A percentile compares a stretch with the other conserved stretches of the same genome.
Conservation (phyloP, 2,113 vertebrate genomes). For the Kobus ellipsiprymnus region DNA sequence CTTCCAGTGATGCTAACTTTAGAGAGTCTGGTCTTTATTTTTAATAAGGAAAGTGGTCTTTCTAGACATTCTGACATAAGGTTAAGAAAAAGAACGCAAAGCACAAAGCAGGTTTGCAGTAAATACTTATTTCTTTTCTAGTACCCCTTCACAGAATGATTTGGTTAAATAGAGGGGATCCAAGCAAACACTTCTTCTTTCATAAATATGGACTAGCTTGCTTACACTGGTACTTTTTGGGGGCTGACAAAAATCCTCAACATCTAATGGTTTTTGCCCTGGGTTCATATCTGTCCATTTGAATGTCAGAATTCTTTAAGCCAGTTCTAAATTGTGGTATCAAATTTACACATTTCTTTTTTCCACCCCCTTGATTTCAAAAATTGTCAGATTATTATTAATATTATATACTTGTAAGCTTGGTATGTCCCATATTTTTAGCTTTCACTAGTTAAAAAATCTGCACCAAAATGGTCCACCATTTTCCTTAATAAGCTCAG, state of each 20-base stretch:
- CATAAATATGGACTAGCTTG: background rate
- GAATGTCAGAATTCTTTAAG: background rate
- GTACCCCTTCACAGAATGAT: background rate
- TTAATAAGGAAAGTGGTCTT: background rate
- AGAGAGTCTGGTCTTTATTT: background rate
- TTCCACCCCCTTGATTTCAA: background rate
- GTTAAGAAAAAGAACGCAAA: conserved; percentile 13
- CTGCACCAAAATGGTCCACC: background rate
- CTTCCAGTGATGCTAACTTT: background rate
- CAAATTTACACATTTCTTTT: background rate
- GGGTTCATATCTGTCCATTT: background rate
- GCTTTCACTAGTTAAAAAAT: conserved; percentile 15
- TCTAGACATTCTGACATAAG: background rate
- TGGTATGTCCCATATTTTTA: background rate
- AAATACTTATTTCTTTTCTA: background rate
- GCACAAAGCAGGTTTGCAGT: background rate
- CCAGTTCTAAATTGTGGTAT: background rate
- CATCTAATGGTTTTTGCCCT: background rate
- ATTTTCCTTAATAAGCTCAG: conserved; percentile 4
- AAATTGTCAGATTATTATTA: background rate
- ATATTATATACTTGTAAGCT: background rate
- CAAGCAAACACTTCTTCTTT: background rate
- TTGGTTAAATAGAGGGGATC: background rate
- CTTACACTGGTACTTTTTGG: background rate
- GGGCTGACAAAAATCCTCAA: background rate